Conservation (phyloP, 1,140 invertebrate genomes). For the Drosophila micromelanica region DNA sequence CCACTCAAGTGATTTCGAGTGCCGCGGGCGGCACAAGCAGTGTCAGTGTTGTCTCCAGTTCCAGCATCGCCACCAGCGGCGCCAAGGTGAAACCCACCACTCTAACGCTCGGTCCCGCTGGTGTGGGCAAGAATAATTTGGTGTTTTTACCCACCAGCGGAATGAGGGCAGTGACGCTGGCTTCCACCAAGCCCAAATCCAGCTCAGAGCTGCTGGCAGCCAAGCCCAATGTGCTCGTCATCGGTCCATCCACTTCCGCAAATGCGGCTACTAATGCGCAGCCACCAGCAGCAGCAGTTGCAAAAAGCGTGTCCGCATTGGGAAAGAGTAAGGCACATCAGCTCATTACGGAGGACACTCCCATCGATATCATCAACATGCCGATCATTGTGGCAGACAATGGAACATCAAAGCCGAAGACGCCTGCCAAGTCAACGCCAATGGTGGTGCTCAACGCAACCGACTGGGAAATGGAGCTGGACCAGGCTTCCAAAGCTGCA, state of each 20-base stretch:
- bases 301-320: constrained; percentile 17
- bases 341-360: constrained; percentile 86
- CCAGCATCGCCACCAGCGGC: constrained; percentile 15
- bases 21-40: constrained; percentile 10
- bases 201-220: constrained; percentile 32
- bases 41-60: constrained; percentile 15
- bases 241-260: constrained; percentile 48
- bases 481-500: constrained; percentile 85
- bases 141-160: constrained; percentile 65
- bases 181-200: constrained; percentile 56
- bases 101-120: constrained; percentile 53
- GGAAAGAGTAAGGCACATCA: constrained; percentile 61
- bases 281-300: constrained; percentile 2
- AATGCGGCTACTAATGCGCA: constrained; percentile 20
- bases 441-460: constrained; percentile 84
- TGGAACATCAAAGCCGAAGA: constrained; percentile 35
- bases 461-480: constrained; percentile 87
- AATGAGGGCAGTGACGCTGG: constrained; percentile 63
- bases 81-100: constrained; percentile 58
- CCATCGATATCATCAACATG: constrained; percentile 84
- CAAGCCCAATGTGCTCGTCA: constrained; percentile 67
- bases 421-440: constrained; percentile 35
- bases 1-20: constrained; percentile 52
- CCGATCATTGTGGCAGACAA: constrained; percentile 81
- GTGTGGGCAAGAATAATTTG: constrained; percentile 70